phyloP scores from a whole-genome alignment of 1,140 invertebrate species.

The Drosophila melanica region DNA sequence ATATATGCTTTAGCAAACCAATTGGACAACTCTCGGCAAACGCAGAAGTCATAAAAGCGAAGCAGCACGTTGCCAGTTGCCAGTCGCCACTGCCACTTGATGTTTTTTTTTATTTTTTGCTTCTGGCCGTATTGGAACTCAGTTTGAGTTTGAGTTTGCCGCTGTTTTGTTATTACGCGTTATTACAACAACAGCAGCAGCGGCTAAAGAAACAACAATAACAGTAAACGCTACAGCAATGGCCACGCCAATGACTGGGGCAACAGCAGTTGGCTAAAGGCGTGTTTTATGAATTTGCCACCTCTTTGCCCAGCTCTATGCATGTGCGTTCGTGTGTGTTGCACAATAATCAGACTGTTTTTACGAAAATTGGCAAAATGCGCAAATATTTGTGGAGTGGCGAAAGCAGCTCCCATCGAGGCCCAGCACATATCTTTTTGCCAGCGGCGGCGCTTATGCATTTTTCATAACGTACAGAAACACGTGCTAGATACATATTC shows the following conservation, averaged over 20 bases:
- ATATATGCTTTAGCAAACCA: neutral
- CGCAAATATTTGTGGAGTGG: constrained; percentile 62
- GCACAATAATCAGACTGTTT: constrained; percentile 70
- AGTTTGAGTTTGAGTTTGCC: constrained; percentile 31
- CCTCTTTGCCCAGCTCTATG: neutral
- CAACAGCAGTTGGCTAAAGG: constrained; percentile 58
- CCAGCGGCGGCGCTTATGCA: constrained; percentile 74
- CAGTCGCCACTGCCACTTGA: constrained; percentile 34
- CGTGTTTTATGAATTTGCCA: constrained; percentile 34
- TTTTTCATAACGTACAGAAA: constrained; percentile 73
- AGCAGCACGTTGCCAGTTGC: constrained; percentile 62
- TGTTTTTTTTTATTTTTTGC: constrained; percentile 47
- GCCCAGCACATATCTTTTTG: constrained; percentile 22
- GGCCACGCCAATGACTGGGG: constrained; percentile 37
- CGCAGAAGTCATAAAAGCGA: constrained; percentile 62
- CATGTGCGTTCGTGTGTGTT: neutral
- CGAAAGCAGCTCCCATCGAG: constrained; percentile 10
- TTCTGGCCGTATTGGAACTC: constrained; percentile 67
- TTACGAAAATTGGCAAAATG: constrained; percentile 72
- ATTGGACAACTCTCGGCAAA: constrained; percentile 17
- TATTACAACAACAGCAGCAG: constrained; percentile 58
- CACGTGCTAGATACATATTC: constrained; percentile 70
- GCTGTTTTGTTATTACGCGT: constrained; percentile 66
- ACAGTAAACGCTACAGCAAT: constrained; percentile 30
- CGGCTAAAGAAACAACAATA: constrained; percentile 3